phyloP scores from a whole-genome alignment of 2,888 invertebrate genomes.

The Drosophila yooni region DNA sequence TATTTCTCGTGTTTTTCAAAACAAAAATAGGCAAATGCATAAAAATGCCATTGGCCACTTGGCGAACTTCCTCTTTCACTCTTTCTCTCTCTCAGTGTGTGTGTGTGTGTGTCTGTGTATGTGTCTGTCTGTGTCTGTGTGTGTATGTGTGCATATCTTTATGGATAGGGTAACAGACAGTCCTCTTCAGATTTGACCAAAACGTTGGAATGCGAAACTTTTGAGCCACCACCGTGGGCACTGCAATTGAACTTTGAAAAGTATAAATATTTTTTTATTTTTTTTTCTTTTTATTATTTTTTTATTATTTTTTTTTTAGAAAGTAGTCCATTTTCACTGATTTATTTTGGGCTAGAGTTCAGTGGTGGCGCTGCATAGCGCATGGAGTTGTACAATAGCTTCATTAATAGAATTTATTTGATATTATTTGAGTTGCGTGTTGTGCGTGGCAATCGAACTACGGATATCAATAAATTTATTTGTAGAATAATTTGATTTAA shows the following conservation, averaged over 20 bases:
- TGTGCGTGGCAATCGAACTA: background rate
- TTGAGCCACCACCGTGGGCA: conserved; percentile 16
- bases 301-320: conserved; percentile 2
- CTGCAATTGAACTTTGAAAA: conserved; percentile 40
- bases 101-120: background rate
- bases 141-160: background rate
- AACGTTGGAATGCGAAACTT: conserved; percentile 38
- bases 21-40: conserved; percentile 60
- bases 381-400: background rate
- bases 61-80: conserved; percentile 53
- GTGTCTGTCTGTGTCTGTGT: background rate
- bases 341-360: background rate
- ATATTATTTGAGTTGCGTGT: background rate
- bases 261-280: conserved; percentile 9
- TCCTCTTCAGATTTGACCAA: conserved; percentile 31
- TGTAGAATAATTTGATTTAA: background rate
- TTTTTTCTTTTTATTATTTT: background rate
- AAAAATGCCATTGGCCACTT: conserved; percentile 49
- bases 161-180: conserved; percentile 35
- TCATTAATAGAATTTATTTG: background rate
- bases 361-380: background rate
- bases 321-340: conserved; percentile 2
- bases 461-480: background rate
- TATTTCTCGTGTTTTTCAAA: conserved; percentile 36
- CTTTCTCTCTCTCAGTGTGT: conserved; percentile 4